These are phyloP conservation scores for Anas bernieri DNA, from an alignment of 2,797 vertebrate species.

Conservation along the genomic window DNA sequence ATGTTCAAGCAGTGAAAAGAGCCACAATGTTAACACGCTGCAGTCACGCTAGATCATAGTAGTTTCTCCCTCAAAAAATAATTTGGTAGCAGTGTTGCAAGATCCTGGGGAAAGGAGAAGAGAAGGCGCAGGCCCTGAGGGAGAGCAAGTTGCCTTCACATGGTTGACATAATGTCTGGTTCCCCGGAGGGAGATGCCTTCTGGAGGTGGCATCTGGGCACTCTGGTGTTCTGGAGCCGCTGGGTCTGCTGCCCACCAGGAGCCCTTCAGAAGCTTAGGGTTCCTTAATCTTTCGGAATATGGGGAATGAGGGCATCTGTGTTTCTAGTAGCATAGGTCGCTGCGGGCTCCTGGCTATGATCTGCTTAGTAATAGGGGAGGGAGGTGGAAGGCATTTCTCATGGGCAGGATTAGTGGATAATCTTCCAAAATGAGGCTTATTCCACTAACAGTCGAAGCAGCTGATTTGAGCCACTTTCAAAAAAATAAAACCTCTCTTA, in stretches of 20 bases:
- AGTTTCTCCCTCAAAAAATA: neutral
- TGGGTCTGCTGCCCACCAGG: neutral
- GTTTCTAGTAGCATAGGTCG: neutral
- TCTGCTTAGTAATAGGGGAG: neutral
- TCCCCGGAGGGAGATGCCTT: neutral
- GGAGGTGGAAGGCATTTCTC: neutral
- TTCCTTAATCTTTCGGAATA: neutral
- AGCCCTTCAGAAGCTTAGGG: neutral
- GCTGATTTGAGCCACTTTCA: neutral
- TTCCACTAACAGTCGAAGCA: neutral
- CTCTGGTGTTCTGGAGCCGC: neutral
- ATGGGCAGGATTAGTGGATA: slow-evolving; percentile 14
- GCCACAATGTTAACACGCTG: neutral
- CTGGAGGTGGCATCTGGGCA: neutral
- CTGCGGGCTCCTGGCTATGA: neutral
- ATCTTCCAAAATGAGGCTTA: slow-evolving; percentile 40
- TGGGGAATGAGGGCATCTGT: neutral
- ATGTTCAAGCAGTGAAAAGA: neutral
- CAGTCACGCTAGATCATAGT: neutral
- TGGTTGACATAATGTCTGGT: neutral
- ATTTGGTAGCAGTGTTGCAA: neutral
- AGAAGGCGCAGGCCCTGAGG: neutral
- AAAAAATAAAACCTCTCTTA: neutral
- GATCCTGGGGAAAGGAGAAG: neutral
- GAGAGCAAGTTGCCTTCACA: neutral